Conservation (phyloP, 2,797 vertebrate genomes). For the Oreochromis grahami region DNA sequence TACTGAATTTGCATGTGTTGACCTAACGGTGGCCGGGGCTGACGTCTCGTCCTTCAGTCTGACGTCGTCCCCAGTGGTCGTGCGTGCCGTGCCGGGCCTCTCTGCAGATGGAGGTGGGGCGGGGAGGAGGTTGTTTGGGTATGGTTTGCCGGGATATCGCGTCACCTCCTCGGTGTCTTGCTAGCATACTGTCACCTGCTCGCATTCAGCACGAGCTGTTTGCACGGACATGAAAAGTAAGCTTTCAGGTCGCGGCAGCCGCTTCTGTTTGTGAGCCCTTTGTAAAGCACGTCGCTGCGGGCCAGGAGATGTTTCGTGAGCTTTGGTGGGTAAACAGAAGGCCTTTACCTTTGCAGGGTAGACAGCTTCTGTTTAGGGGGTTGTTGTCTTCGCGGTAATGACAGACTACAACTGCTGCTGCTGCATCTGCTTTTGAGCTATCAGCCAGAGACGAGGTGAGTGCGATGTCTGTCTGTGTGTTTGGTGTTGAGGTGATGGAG, state of each 20-base stretch:
- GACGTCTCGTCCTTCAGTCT: neutral
- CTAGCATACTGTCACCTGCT: neutral
- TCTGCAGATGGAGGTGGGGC: neutral
- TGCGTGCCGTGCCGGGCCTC: neutral
- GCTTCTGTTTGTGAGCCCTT: neutral
- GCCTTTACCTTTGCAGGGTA: slow-evolving; percentile 47
- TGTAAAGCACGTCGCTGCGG: neutral
- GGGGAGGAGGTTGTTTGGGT: slow-evolving; percentile 28
- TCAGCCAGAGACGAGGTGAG: neutral
- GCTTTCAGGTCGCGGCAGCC: neutral
- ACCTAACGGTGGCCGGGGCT: neutral
- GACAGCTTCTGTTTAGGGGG: neutral
- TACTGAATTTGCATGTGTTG: too few species aligned
- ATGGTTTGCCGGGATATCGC: slow-evolving; percentile 26
- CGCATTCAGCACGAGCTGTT: neutral
- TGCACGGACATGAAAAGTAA: neutral
- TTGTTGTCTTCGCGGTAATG: neutral
- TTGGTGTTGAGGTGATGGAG: neutral
- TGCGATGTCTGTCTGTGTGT: neutral
- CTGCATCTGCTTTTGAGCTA: neutral
- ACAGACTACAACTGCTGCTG: neutral
- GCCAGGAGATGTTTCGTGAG: neutral
- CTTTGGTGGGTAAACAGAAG: slow-evolving; percentile 35
- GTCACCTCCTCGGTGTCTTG: slow-evolving; percentile 1
- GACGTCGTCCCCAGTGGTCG: slow-evolving; percentile 8